Evolutionary conservation across 2,113 vertebrate species (phyloP), one percentile per base, ranked within the genome.

Genomic region (Hippocampus guttulatus): DNA sequence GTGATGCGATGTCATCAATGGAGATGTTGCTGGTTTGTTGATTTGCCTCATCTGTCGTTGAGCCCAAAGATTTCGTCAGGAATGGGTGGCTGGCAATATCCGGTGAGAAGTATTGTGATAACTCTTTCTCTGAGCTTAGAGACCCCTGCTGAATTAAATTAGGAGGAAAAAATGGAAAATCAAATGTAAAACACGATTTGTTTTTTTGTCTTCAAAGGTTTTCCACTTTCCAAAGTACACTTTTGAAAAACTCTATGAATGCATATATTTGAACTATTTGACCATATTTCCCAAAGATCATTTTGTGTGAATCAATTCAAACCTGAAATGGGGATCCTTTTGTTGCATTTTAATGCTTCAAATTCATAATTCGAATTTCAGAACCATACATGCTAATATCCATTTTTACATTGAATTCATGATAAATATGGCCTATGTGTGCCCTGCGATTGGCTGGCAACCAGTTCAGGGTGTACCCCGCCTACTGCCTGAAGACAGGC

Each of bases 101-200:
- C 0, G 93, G 93, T 0, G 87, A 85, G 74, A 97, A 95, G 89
- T 94, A 96, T 69, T 96, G 95, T 51, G 95, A 94, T 57, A 97
- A 89, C 51, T 98, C 96, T 0, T 90, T 72, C 82, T 97, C 96
- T 0, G 95, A 95, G 77, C 92, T 93, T 64, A 96, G 81, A 0
- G 96, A 95, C 1, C 92, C 94, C 93, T 98, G 94, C 89, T 82
- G 62, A 15, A 70, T n/a, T 52, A 7, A 52, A 21, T 47, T 1
- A 63, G 61, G 23, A 61, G 40, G 25, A 20, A 20, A 60, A 45
- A 49, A 49, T 16, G 47, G 14, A 47, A 47, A 4, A 49, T 49
- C 47, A 49, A 52, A 21, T 52, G n/a, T 25, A 64, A 12, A 68
- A 73, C 30, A 55, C 43, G 1, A 3, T 47, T 49, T n/a, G n/a